These are phyloP conservation scores for Teleopsis dalmanni DNA, from an alignment of 1,140 invertebrate species.

Conservation along the genomic window DNA sequence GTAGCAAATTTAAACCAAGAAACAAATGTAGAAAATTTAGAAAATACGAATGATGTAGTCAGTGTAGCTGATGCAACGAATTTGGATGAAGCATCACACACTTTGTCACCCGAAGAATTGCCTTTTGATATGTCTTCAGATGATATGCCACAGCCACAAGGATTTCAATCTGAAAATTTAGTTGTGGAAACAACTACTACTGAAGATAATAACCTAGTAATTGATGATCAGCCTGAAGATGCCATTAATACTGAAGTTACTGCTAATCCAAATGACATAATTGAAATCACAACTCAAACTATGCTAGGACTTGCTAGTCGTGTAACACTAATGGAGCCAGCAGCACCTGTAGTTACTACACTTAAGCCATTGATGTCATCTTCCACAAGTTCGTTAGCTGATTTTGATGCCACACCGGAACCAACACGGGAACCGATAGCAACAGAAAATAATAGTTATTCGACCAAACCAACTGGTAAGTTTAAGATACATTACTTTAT, in stretches of 20 bases:
- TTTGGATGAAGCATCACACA: constrained; percentile 8
- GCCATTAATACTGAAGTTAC: constrained; percentile 23
- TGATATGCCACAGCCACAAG: constrained; percentile 8
- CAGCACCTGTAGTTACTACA: constrained; percentile 35
- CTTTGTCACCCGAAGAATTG: constrained; percentile 28
- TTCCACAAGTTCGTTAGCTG: background rate
- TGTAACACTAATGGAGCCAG: constrained; percentile 46
- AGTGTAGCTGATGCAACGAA: background rate
- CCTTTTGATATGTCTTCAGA: constrained; percentile 26
- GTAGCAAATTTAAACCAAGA: too few relatives aligned
- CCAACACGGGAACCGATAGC: constrained; percentile 13
- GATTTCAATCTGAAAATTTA: constrained; percentile 28
- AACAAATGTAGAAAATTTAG: background rate
- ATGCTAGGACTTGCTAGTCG: constrained; percentile 42
- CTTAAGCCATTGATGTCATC: constrained; percentile 27
- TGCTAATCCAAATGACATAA: constrained; percentile 29
- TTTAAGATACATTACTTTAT: background rate
- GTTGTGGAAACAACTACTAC: constrained; percentile 28
- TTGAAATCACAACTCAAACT: constrained; percentile 43
- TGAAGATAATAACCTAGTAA: background rate
- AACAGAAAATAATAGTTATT: constrained; percentile 9
- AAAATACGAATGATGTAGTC: constrained; percentile 1
- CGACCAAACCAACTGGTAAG: constrained; percentile 19
- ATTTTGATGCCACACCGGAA: constrained; percentile 14
- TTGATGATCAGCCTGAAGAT: background rate